These are phyloP conservation scores for Xylota segnis DNA, from an alignment of 2,888 invertebrate species.

Conservation along the genomic window DNA sequence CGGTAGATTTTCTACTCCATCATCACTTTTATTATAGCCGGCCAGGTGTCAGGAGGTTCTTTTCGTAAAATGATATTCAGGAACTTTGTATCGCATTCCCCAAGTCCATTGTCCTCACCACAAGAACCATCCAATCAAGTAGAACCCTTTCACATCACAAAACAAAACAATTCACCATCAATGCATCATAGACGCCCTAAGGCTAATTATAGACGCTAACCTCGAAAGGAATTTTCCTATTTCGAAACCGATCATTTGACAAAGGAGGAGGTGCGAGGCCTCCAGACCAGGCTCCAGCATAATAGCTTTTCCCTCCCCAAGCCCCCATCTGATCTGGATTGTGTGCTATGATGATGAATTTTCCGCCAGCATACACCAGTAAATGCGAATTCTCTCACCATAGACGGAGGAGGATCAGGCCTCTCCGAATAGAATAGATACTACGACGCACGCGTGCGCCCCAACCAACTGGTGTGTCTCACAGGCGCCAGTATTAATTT, in stretches of 20 bases:
- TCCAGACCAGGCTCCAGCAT: slow-evolving; percentile 62
- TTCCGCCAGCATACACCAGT: slow-evolving; percentile 15
- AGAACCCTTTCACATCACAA: no score
- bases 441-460: slow-evolving; percentile 63
- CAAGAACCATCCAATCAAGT: no score
- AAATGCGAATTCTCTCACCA: slow-evolving; percentile 41
- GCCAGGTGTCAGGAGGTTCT: no score
- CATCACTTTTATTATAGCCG: no score
- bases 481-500: slow-evolving; percentile 76
- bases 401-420: slow-evolving; percentile 2
- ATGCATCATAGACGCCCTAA: slow-evolving; percentile 34
- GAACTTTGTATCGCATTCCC: no score
- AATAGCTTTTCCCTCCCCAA: slow-evolving; percentile 20
- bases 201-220: slow-evolving; percentile 75
- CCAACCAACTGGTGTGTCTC: slow-evolving; percentile 62
- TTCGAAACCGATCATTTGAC: slow-evolving; percentile 74
- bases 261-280: slow-evolving; percentile 71
- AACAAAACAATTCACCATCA: slow-evolving; percentile 13
- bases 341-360: slow-evolving; percentile 32
- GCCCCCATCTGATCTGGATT: background rate
- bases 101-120: no score
- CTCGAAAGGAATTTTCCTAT: slow-evolving; percentile 73
- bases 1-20: no score
- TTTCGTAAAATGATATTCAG: no score
- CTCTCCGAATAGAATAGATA: slow-evolving; percentile 16